Evolutionary conservation across 2,797 vertebrate species (phyloP), one percentile per base, ranked within the genome.

Genomic region (Novumbra hubbsi): DNA sequence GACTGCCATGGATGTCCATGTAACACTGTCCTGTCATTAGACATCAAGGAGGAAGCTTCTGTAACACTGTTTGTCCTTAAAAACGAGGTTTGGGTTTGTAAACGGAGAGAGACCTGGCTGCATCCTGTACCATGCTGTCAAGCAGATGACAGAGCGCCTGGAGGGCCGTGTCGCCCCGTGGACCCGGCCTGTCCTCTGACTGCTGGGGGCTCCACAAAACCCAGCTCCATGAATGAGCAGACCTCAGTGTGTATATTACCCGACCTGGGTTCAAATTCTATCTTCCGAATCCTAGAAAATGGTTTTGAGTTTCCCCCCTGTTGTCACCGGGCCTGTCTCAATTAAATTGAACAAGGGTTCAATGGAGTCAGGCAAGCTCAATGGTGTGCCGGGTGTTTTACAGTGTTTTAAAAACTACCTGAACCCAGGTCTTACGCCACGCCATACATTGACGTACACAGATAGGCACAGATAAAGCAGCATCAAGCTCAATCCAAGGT

Each of bases 21-120:
- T 71, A 76, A 77, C 76, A 80, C 81, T 80, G 80, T 71, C 70
- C 80, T 70, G 74, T 85, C 83, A 87, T 87, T 87, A 85, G 69
- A 82, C 27, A 63, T 67, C 68, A 21, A 34, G 48, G n/a, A 63
- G 5, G 57, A 65, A 30, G 62, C 63, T 14, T 11, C 41, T 45
- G 41, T 45, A 45, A 38, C 0, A 38, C 34, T 38, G 1, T 4
- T 38, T 38, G 34, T 4, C 34, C 11, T 14, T 28, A 14, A 63
- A 63, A 28, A 30, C 4, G 15, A 15, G 21, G 21, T 4, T 16
- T 27, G 21, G 27, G 60, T 63, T 15, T 24, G 27, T 41, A 45
- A 55, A 21, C n/a, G 28, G 64, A 60, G 45, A 63, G 48, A 48
- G 14, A 28, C 4, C 34, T 72, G 71, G 52, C 71, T 45, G 30